Evolutionary conservation across 2,797 vertebrate genomes (phyloP).

Genomic region (Coreius guichenoti): DNA sequence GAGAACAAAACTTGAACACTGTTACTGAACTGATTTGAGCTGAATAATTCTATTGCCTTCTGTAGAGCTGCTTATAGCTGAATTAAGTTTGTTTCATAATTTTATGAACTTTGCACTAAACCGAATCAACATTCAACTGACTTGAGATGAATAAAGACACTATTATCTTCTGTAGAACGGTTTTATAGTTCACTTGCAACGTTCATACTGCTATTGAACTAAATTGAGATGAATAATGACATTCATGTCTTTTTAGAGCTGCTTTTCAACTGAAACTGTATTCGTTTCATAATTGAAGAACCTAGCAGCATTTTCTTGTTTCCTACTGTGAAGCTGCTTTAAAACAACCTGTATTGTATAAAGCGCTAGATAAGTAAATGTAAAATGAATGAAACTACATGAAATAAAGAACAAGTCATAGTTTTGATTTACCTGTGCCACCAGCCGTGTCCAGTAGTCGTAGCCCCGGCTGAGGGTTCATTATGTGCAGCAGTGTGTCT

Average conservation of each 20-base stretch:
- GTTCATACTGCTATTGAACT: neutral
- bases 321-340: neutral
- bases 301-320: neutral
- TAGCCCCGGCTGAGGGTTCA: slow-evolving; percentile 89
- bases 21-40: too few relatives aligned
- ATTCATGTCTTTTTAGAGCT: neutral
- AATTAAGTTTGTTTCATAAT: too few relatives aligned
- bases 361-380: neutral
- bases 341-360: neutral
- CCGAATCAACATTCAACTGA: too few relatives aligned
- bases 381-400: neutral
- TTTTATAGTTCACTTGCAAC: too few relatives aligned
- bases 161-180: too few relatives aligned
- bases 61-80: too few relatives aligned
- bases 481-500: slow-evolving; percentile 84
- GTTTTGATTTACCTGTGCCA: slow-evolving; percentile 85
- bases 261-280: neutral
- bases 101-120: too few relatives aligned
- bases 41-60: too few relatives aligned
- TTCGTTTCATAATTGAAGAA: neutral
- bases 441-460: slow-evolving; percentile 92
- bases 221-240: neutral
- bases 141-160: too few relatives aligned
- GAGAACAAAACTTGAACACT: too few relatives aligned
- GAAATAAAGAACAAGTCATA: neutral